Percentiles rank a stretch among this genome's conserved stretches.
Evolutionary conservation across 2,797 vertebrate species (phyloP).

Genomic region (Sebastes cheni): DNA sequence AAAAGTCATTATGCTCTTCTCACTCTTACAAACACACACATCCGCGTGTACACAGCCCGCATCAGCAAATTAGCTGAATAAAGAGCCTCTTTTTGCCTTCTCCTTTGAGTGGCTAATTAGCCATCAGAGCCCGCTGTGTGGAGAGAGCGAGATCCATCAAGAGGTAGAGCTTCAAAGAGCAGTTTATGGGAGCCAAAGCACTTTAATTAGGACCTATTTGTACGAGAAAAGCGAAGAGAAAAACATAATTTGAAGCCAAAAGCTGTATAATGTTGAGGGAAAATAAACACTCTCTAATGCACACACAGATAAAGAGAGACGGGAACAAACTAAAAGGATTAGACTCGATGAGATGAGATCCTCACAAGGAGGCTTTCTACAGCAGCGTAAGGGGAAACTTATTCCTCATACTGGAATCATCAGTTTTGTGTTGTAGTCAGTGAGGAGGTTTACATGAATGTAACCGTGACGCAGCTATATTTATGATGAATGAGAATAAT

Average conservation of each 20-base stretch:
- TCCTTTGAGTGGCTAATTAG: constrained; percentile 81
- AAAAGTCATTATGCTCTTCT: constrained; percentile 76
- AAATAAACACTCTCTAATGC: constrained; percentile 61
- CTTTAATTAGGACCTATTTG: constrained; percentile 86
- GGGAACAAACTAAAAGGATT: constrained; percentile 33
- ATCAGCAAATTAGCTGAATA: constrained; percentile 77
- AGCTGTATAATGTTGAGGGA: constrained; percentile 54
- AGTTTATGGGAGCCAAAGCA: constrained; percentile 80
- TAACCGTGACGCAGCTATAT: background rate
- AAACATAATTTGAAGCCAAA: constrained; percentile 73
- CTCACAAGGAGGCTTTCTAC: constrained; percentile 41
- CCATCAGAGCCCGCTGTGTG: constrained; percentile 74
- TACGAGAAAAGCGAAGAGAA: constrained; percentile 57
- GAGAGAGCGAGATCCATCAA: constrained; percentile 76
- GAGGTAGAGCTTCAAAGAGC: constrained; percentile 83
- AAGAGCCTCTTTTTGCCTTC: constrained; percentile 75
- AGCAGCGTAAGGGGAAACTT: constrained; percentile 39
- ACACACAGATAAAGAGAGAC: constrained; percentile 33
- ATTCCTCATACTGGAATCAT: constrained; percentile 15
- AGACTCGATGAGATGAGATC: constrained; percentile 50
- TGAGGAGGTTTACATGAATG: background rate
- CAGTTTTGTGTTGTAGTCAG: background rate
- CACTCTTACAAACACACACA: constrained; percentile 61
- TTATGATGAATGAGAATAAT: background rate
- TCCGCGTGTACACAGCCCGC: constrained; percentile 56